Conservation (phyloP, 2,113 vertebrate genomes). For the Petromus typicus region DNA sequence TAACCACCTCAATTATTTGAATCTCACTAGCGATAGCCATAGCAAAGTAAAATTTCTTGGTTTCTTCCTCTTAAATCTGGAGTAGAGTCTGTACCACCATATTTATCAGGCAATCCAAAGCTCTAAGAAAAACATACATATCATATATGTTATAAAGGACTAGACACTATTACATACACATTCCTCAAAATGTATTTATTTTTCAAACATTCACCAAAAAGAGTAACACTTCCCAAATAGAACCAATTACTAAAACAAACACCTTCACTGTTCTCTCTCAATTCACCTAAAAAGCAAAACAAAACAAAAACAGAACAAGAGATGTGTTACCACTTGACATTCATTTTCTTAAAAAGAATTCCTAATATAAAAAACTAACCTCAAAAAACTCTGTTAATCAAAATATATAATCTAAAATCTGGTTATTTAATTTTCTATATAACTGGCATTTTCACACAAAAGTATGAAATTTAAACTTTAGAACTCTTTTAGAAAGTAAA, state of each 20-base stretch:
- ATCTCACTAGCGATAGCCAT: background rate
- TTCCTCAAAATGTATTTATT: background rate
- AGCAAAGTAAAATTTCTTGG: background rate
- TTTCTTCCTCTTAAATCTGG: conserved; percentile 17
- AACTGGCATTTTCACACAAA: background rate
- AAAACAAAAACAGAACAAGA: background rate
- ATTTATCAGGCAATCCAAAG: conserved; percentile 3
- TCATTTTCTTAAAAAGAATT: conserved; percentile 1
- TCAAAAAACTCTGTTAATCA: conserved; percentile 30
- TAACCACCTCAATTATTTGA: background rate
- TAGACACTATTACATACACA: background rate
- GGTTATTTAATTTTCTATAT: background rate
- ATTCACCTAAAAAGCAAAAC: background rate
- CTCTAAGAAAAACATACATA: background rate
- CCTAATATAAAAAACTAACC: conserved; percentile 16
- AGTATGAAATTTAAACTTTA: conserved; percentile 35
- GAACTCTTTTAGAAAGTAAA: conserved; percentile 19
- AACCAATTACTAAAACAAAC: background rate
- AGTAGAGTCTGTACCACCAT: background rate
- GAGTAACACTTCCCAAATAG: background rate
- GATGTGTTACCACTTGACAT: background rate
- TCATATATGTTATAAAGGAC: conserved; percentile 8
- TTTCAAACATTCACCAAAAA: background rate
- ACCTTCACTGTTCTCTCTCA: background rate
- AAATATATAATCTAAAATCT: conserved; percentile 52